These are phyloP conservation scores for Orthonyx spaldingii DNA, from an alignment of 2,113 vertebrate species.

Conservation along the genomic window DNA sequence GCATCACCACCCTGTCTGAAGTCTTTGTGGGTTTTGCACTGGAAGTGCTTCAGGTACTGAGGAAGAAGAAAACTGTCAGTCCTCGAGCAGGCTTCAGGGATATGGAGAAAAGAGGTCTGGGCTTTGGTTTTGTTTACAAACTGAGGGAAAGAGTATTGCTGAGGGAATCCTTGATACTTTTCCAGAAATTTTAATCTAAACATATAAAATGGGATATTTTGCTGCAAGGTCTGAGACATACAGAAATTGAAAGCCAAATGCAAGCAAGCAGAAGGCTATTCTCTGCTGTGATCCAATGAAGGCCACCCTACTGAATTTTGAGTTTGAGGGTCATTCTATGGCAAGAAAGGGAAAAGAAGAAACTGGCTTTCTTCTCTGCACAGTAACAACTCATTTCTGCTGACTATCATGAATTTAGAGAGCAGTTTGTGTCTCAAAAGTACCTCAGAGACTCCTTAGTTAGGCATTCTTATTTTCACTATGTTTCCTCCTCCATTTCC, in stretches of 20 bases:
- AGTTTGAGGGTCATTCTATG: background rate
- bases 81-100: background rate
- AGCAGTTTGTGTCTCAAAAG: background rate
- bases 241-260: background rate
- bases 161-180: background rate
- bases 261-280: background rate
- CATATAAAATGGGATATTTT: background rate
- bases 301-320: background rate
- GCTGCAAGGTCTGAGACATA: background rate
- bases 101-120: background rate
- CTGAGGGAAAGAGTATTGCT: background rate
- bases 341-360: background rate
- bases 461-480: background rate
- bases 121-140: background rate
- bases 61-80: background rate
- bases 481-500: background rate
- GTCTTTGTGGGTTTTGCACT: background rate
- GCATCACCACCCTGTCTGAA: background rate
- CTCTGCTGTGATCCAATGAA: background rate
- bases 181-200: background rate
- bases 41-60: background rate
- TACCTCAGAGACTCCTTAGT: background rate
- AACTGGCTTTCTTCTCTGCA: background rate
- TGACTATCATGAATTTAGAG: background rate
- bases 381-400: background rate